Conservation (phyloP, 2,797 vertebrate species). For the Dallia pectoralis region DNA sequence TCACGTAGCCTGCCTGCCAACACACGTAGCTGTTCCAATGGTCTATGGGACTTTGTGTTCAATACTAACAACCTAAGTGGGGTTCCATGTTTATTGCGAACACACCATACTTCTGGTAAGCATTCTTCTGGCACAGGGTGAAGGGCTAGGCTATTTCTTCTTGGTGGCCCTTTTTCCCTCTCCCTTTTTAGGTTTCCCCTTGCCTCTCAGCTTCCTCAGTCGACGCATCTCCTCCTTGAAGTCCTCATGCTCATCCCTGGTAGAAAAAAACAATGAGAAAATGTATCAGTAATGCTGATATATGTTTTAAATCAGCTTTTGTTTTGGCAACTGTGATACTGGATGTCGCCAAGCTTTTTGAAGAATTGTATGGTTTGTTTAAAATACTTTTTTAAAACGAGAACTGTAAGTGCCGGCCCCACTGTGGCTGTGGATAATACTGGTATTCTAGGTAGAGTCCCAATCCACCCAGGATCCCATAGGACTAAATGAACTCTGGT, state of each 20-base stretch:
- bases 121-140: background rate
- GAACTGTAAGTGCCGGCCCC: no score
- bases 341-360: no score
- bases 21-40: background rate
- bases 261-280: conserved; percentile 1
- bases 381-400: no score
- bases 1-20: background rate
- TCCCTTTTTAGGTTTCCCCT: conserved; percentile 90
- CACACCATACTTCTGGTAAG: background rate
- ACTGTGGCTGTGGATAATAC: no score
- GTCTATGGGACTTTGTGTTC: background rate
- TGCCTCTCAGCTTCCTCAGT: conserved; percentile 87
- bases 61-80: conserved; percentile 5
- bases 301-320: no score
- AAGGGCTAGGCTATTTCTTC: conserved; percentile 76
- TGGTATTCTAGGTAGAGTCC: no score
- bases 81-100: conserved; percentile 2
- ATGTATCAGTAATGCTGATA: background rate
- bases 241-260: conserved; percentile 94
- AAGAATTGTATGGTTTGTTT: no score
- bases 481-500: no score
- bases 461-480: no score
- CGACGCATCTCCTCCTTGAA: conserved; percentile 92
- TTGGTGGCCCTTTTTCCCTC: conserved; percentile 90
- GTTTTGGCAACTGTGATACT: no score